Evolutionary conservation across 2,113 vertebrate genomes (phyloP).

Genomic region (Spermophilus dauricus): DNA sequence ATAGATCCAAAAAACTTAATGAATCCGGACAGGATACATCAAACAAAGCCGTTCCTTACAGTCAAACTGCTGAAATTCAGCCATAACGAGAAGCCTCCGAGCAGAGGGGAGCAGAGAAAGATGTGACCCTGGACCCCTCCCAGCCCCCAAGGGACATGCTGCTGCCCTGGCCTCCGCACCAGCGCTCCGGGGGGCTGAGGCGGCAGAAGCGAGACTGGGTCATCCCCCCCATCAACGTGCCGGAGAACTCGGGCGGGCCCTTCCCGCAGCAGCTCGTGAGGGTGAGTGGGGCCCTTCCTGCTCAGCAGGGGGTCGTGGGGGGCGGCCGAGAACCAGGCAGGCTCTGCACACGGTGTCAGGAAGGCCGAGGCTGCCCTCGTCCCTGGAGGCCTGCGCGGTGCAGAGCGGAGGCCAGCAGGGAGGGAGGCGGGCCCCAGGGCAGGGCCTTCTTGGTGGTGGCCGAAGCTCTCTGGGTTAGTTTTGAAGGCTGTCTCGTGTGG

Average conservation of each 20-base stretch:
- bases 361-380: rapidly evolving
- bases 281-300: constrained; percentile 91
- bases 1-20: too few relatives aligned
- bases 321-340: rapidly evolving
- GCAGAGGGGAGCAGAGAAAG: constrained; percentile 77
- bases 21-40: too few relatives aligned
- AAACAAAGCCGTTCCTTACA: too few relatives aligned
- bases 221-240: constrained; percentile 98
- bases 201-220: constrained; percentile 98
- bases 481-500: too few relatives aligned
- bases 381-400: rapidly evolving
- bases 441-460: too few relatives aligned
- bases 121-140: constrained; percentile 82
- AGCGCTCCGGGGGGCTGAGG: constrained; percentile 88
- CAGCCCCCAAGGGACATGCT: constrained; percentile 88
- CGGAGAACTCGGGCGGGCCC: constrained; percentile 96
- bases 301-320: too few relatives aligned
- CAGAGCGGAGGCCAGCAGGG: background rate
- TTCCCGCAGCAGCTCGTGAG: constrained; percentile 98
- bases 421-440: rapidly evolving
- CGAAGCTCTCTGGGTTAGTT: too few relatives aligned
- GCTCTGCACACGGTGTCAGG: too few relatives aligned
- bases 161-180: constrained; percentile 89
- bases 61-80: constrained; percentile 50
- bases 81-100: background rate